Evolutionary conservation across 1,140 invertebrate species (phyloP).

Genomic region (Papilio xuthus): DNA sequence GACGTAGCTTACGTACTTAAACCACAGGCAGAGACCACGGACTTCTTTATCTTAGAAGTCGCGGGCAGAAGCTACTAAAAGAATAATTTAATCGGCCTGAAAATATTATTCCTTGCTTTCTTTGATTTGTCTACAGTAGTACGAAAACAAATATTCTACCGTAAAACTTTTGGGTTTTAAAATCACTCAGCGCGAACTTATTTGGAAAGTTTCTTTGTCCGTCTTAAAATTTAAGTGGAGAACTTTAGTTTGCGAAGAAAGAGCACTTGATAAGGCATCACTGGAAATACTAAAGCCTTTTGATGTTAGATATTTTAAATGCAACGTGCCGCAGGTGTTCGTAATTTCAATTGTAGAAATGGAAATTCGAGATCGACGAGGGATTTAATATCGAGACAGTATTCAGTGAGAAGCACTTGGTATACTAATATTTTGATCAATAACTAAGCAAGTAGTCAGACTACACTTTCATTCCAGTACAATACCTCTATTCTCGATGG

Average conservation of each 20-base stretch:
- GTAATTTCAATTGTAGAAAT: slow-evolving; percentile 8
- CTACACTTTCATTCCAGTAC: no score
- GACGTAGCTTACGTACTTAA: no score
- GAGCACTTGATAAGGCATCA: slow-evolving; percentile 16
- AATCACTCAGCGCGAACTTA: slow-evolving; percentile 15
- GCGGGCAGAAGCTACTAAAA: no score
- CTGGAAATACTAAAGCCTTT: slow-evolving; percentile 16
- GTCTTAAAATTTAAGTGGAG: slow-evolving; percentile 22
- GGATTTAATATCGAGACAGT: not conserved
- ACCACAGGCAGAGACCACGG: no score
- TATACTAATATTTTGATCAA: not conserved
- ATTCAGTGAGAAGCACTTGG: not conserved
- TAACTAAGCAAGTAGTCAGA: no score
- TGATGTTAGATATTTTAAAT: slow-evolving; percentile 24
- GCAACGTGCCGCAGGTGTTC: slow-evolving; percentile 19
- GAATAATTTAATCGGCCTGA: not conserved
- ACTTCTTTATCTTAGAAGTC: no score
- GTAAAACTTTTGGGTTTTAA: not conserved
- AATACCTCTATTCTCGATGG: no score
- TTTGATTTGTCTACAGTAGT: not conserved
- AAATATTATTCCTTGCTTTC: not conserved
- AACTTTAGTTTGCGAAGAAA: slow-evolving; percentile 16
- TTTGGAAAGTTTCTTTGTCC: slow-evolving; percentile 16
- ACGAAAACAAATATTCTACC: not conserved
- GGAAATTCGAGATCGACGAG: not conserved